Conservation (phyloP, 2,113 vertebrate species). For the Nerophis lumbriciformis region DNA sequence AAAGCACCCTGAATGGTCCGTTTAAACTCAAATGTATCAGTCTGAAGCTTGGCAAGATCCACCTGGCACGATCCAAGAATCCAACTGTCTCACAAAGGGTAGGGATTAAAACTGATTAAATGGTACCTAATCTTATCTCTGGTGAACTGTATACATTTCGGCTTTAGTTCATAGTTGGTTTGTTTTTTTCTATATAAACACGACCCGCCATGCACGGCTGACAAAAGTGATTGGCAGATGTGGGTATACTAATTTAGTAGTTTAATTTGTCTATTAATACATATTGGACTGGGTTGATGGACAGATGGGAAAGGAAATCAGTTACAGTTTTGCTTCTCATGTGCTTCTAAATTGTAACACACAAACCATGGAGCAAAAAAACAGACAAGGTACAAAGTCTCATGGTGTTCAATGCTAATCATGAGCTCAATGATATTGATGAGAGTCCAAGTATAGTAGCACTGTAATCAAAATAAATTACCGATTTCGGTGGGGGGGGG, state of each 20-base stretch:
- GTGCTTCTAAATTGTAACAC: no score
- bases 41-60: neutral
- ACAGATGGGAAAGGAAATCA: conserved; percentile 23
- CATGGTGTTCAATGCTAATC: conserved; percentile 50
- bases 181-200: neutral
- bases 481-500: conserved; percentile 21
- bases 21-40: neutral
- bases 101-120: conserved; percentile 9
- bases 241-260: neutral
- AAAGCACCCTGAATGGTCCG: neutral
- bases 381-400: conserved; percentile 50
- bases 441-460: conserved; percentile 57
- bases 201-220: neutral
- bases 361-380: conserved; percentile 48
- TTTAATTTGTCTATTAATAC: neutral
- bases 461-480: conserved; percentile 57
- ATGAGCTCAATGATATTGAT: conserved; percentile 60
- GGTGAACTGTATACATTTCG: neutral
- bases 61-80: neutral
- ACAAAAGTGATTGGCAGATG: neutral
- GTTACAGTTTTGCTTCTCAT: neutral
- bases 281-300: conserved; percentile 18
- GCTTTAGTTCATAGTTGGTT: neutral
- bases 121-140: neutral
- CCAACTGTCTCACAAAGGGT: neutral